These are phyloP conservation scores for Physocephala rufipes DNA, from an alignment of 2,888 invertebrate genomes.

Conservation along the genomic window DNA sequence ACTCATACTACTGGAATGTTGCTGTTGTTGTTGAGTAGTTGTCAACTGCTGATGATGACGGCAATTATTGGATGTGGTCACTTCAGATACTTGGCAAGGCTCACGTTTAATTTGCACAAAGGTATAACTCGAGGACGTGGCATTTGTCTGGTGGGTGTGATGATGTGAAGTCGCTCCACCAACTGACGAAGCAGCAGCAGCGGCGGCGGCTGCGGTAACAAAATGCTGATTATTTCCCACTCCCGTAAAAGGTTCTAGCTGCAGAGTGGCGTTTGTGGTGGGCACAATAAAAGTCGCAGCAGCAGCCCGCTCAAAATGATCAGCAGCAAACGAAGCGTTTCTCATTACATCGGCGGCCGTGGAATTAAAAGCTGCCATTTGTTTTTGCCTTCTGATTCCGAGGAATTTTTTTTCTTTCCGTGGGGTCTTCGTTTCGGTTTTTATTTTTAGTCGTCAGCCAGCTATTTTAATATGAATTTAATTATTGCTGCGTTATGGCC, in stretches of 20 bases:
- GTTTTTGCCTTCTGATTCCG: constrained; percentile 22
- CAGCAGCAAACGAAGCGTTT: constrained; percentile 37
- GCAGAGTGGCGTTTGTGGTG: constrained; percentile 46
- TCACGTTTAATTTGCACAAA: constrained; percentile 65
- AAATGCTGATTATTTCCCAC: constrained; percentile 49
- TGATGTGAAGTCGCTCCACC: constrained; percentile 39
- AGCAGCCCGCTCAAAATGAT: constrained; percentile 46
- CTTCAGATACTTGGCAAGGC: constrained; percentile 66
- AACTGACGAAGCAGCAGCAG: constrained; percentile 29
- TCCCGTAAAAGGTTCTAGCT: constrained; percentile 54
- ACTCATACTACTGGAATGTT: constrained; percentile 52
- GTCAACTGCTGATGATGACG: constrained; percentile 49
- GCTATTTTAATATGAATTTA: neutral
- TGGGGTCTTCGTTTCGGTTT: constrained; percentile 25
- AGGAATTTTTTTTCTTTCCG: constrained; percentile 14
- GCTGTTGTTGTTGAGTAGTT: constrained; percentile 43
- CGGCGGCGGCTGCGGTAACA: constrained; percentile 48
- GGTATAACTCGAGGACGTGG: constrained; percentile 56
- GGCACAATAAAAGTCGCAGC: constrained; percentile 55
- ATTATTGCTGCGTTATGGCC: neutral
- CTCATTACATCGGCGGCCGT: constrained; percentile 53
- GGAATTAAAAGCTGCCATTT: constrained; percentile 59
- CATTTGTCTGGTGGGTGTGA: constrained; percentile 57
- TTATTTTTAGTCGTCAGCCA: constrained; percentile 11
- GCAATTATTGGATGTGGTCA: constrained; percentile 63